Base-by-base conservation (phyloP, 2,797 vertebrate genomes). In the Numenius phaeopus region DNA sequence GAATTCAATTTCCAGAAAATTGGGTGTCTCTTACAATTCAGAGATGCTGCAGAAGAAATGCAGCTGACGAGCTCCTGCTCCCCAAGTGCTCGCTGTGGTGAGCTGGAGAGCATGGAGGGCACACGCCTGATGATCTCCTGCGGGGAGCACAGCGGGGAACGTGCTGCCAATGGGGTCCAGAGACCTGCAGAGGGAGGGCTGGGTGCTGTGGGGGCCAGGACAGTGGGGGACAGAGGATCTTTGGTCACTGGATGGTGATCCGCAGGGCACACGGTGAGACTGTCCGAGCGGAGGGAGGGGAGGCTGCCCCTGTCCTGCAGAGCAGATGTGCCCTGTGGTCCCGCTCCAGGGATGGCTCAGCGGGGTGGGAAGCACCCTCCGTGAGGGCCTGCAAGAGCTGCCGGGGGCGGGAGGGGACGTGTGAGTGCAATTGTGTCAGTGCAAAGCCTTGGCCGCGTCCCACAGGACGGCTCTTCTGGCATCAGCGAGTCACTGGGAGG, bases 1-100 rank as follows among this genome's bases (percentile, higher is more conserved):
- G 71, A 55, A 11, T 59, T 75, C 40, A 86, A 50, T 70, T 90
- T 82, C 70, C 83, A 90, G 86, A 89, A 94, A 87, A 84, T 39
- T 59, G 75, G 9, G 73, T 79, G 90, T 87, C 90, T 88, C 32
- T 61, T 65, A 52, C 58, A 72, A 57, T 76, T 78, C 69, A 8
- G 49, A 81, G 76, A n/a, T 3, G 21, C 30, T 27, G 32, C 81
- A 10, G 62, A 46, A 76, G 83, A 90, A 79, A 46, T 5, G 83
- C 88, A 29, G 73, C 58, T 46, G 57, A 55, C 0, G 23, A 73
- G 71, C 46, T 82, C 16, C 79, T 14, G 34, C 78, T 67, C 49
- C 58, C 40, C 0, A 1, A 22, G 59, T 8, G 14, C 8, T 5
- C 0, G 1, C 19, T 14, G 24, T 3, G 2, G 39, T 14, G 76